Evolutionary conservation across 1,140 invertebrate species (phyloP).

Genomic region (Zaprionus capensis): DNA sequence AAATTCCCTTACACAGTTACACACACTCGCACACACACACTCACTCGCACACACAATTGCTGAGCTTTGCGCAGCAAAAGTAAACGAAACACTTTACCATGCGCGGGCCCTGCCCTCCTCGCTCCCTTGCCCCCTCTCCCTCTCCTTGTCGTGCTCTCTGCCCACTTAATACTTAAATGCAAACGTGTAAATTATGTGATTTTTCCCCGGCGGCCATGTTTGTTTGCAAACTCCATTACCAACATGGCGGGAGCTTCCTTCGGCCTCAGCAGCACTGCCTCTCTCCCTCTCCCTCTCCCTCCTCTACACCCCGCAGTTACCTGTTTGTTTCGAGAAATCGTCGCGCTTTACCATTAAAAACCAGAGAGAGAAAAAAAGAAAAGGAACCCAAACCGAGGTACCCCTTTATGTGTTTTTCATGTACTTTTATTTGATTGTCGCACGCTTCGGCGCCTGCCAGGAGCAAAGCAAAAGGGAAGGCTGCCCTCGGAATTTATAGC

Average conservation of each 20-base stretch:
- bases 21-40: slow-evolving; percentile 31
- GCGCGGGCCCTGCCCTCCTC: background rate
- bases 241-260: slow-evolving; percentile 73
- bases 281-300: background rate
- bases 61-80: slow-evolving; percentile 68
- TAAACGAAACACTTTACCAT: slow-evolving; percentile 77
- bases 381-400: slow-evolving; percentile 40
- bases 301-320: slow-evolving; percentile 25
- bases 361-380: slow-evolving; percentile 23
- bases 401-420: slow-evolving; percentile 82
- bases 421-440: slow-evolving; percentile 83
- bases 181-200: slow-evolving; percentile 83
- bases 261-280: background rate
- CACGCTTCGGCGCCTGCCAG: slow-evolving; percentile 67
- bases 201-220: slow-evolving; percentile 81
- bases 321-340: slow-evolving; percentile 79
- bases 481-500: slow-evolving; percentile 53
- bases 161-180: slow-evolving; percentile 82
- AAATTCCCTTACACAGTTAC: slow-evolving; percentile 63
- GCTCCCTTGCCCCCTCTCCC: background rate
- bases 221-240: slow-evolving; percentile 82
- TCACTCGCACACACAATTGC: slow-evolving; percentile 46
- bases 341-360: slow-evolving; percentile 78
- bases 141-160: slow-evolving; percentile 12
- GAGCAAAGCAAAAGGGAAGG: background rate